phyloP scores from a whole-genome alignment of 1,140 invertebrate genomes.

The Brachystomella parvula region DNA sequence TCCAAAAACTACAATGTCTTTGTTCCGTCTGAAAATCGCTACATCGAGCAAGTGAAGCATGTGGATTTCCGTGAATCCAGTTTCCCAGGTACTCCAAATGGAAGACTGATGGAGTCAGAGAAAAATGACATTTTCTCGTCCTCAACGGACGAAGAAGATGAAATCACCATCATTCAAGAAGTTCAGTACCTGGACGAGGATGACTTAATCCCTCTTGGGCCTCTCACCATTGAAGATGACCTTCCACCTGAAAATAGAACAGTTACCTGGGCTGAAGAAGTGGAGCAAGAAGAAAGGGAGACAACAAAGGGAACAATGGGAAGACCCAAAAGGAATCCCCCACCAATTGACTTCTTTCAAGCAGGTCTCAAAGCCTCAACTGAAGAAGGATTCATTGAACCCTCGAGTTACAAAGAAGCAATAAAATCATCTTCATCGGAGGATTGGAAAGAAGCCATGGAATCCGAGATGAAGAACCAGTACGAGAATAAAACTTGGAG shows the following conservation, averaged over 20 bases:
- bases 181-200: not conserved
- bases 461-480: slow-evolving; percentile 8
- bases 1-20: not conserved
- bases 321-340: not conserved
- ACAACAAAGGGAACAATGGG: not conserved
- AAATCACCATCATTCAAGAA: too few species aligned
- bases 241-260: too few species aligned
- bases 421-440: not conserved
- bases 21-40: too few species aligned
- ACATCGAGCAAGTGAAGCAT: not conserved
- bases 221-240: not conserved
- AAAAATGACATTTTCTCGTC: too few species aligned
- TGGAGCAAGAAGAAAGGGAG: not conserved
- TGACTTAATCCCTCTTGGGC: not conserved
- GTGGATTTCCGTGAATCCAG: not conserved
- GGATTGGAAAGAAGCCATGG: slow-evolving; percentile 15
- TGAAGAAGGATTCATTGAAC: not conserved
- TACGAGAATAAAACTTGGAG: not conserved
- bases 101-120: too few species aligned
- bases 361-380: not conserved
- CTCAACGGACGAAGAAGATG: too few species aligned
- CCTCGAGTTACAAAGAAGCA: slow-evolving; percentile 6
- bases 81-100: not conserved
- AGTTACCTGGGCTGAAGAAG: too few species aligned
- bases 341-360: not conserved